Evolutionary conservation across 2,888 invertebrate genomes (phyloP).

Genomic region (Phoenoteleia sp.): DNA sequence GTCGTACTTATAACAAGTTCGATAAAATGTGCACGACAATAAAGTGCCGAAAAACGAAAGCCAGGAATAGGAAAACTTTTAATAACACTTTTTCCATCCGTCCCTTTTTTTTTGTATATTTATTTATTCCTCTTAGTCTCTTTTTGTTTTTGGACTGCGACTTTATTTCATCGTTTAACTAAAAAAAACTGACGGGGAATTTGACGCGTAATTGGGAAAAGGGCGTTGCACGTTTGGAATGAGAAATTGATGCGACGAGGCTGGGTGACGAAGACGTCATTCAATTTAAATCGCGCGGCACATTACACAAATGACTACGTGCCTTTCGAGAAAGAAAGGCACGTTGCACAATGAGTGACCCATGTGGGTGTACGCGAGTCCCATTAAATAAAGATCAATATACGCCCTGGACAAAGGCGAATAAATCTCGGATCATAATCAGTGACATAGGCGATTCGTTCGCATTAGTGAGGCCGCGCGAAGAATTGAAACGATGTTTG

Average conservation of each 20-base stretch:
- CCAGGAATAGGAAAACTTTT: no score
- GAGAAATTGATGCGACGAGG: background rate
- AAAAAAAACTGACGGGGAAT: no score
- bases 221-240: no score
- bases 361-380: conserved; percentile 2
- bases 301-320: background rate
- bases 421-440: conserved; percentile 6
- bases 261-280: conserved; percentile 18
- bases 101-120: no score
- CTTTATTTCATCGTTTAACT: no score
- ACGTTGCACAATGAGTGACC: background rate
- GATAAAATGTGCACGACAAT: no score
- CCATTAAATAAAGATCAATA: conserved; percentile 32
- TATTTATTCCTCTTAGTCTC: no score
- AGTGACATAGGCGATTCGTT: background rate
- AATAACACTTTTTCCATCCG: no score
- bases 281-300: conserved; percentile 15
- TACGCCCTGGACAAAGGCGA: background rate
- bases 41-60: no score
- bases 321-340: background rate
- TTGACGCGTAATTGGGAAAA: no score
- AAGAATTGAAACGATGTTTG: background rate
- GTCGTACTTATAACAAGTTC: no score
- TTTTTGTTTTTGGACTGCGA: no score
- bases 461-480: background rate